A percentile compares a stretch with the other conserved stretches of the same genome.
These are phyloP conservation scores for Aspidiotus destructor DNA, from an alignment of 2,888 invertebrate genomes.

Conservation along the genomic window DNA sequence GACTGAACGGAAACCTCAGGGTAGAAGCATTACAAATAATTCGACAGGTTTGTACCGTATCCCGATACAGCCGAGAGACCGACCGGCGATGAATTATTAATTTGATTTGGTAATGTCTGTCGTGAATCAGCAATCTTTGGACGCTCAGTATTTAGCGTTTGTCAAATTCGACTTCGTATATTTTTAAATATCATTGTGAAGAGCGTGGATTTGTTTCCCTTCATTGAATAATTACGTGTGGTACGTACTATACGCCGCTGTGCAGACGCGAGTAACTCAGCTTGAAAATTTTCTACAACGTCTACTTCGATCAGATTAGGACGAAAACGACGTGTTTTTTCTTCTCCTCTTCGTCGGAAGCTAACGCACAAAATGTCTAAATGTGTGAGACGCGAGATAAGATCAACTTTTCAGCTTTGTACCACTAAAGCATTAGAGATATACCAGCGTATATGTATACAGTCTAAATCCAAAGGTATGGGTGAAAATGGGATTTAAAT, in stretches of 20 bases:
- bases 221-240: background rate
- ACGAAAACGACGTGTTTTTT: too few relatives aligned
- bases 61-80: conserved; percentile 8
- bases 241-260: too few relatives aligned
- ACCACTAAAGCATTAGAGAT: too few relatives aligned
- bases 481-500: background rate
- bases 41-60: too few relatives aligned
- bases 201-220: background rate
- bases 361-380: background rate
- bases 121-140: conserved; percentile 22
- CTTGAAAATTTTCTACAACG: background rate
- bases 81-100: conserved; percentile 26
- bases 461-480: background rate
- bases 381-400: background rate
- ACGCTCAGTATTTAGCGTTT: background rate
- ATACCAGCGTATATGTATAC: background rate
- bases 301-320: conserved; percentile 1
- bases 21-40: too few relatives aligned
- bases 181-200: background rate
- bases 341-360: background rate
- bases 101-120: conserved; percentile 22
- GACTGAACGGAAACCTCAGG: too few relatives aligned
- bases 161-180: background rate
- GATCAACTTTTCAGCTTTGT: background rate
- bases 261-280: too few relatives aligned